A percentile compares a stretch with the other conserved stretches of the same genome.
Conservation (phyloP, 2,888 invertebrate species). For the Pharmacophagus antenor region DNA sequence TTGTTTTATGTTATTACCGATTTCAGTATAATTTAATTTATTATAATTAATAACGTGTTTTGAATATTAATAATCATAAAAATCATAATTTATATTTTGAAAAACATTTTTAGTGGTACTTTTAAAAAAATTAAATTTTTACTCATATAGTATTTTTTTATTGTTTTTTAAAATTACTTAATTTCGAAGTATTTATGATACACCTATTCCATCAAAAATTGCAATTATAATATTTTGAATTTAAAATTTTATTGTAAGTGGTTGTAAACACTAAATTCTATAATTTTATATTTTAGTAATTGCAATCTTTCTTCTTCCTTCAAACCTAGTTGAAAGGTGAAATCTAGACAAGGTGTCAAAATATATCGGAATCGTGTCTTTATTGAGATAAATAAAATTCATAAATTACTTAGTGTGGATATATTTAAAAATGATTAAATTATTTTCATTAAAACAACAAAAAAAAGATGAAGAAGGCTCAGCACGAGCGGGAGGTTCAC, state of each 20-base stretch:
- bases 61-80: too few relatives aligned
- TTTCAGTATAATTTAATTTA: too few relatives aligned
- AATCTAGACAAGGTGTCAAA: conserved; percentile 57
- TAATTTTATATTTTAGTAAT: conserved; percentile 11
- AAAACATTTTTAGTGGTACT: too few relatives aligned
- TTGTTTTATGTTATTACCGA: not conserved
- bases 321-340: conserved; percentile 32
- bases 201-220: too few relatives aligned
- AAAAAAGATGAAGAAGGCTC: conserved; percentile 97
- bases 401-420: conserved; percentile 59
- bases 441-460: conserved; percentile 98
- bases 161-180: too few relatives aligned
- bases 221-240: too few relatives aligned
- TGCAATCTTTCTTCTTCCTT: conserved; percentile 23
- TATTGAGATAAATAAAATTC: conserved; percentile 53
- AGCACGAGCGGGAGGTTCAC: conserved; percentile 82
- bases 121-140: too few relatives aligned
- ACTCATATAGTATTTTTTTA: too few relatives aligned
- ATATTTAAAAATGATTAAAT: conserved; percentile 94
- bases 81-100: too few relatives aligned
- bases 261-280: conserved; percentile 3
- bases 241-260: too few relatives aligned
- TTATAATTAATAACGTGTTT: too few relatives aligned
- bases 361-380: conserved; percentile 70
- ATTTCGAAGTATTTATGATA: too few relatives aligned